Base-by-base conservation (phyloP, 2,888 invertebrate genomes). In the Epinotia brunnichana region DNA sequence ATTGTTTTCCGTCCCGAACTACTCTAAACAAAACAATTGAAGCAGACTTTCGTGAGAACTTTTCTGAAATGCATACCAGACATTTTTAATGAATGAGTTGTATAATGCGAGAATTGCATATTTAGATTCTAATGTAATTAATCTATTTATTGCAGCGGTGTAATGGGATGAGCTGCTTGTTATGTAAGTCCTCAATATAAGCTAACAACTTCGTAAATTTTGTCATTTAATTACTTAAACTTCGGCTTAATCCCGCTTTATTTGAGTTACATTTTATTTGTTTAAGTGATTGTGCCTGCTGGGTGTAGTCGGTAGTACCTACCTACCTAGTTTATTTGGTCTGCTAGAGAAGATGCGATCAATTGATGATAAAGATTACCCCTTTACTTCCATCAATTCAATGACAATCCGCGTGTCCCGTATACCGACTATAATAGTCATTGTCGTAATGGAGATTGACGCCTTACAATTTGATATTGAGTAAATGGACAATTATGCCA, bases 401-500 rank as follows among this genome's bases (percentile, higher is more conserved):
- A 80, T 80, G 79, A 79, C 80, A 82, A 82, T 84, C 82, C 84
- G 82, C 86, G 83, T 87, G 85, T 89, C 90, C 90, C 90, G 87
- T 91, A 91, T 90, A 84, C 85, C 83, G 79, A 82, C 81, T 80
- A 81, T 79, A 76, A 75, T 77, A 78, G 74, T 59, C 56, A 59
- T 63, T 62, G 60, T 51, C 69, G 77, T 84, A 78, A 91, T 90
- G 83, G 89, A 90, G 90, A 91, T 83, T 90, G 91, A 91, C 91
- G 80, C 80, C 77, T 77, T 76, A 77, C 61, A 57, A 67, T 60
- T 80, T 73, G 74, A 80, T 81, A 53, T 77, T 74, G 60, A 74
- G 70, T 61, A 67, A 62, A 72, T 59, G 76, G 64, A 76, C 61
- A 69, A 73, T 74, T 56, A 70, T 56, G 74, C 67, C 64, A 41